These are phyloP conservation scores for Diploptera punctata DNA, from an alignment of 2,888 invertebrate species.

Conservation along the genomic window DNA sequence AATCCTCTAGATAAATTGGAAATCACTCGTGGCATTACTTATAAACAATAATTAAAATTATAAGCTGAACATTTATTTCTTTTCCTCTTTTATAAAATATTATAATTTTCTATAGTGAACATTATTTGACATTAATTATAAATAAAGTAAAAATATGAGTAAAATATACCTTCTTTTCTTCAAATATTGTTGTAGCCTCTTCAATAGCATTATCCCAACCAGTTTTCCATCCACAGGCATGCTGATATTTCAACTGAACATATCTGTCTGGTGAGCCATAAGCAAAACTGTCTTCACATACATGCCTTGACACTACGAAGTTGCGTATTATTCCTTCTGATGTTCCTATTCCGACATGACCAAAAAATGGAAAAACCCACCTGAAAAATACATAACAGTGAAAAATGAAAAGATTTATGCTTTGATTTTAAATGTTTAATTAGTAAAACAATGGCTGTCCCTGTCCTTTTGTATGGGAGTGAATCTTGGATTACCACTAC, in stretches of 20 bases:
- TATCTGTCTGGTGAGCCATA: background rate
- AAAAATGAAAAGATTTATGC: background rate
- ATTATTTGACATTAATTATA: too few relatives aligned
- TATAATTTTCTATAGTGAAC: too few relatives aligned
- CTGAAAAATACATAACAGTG: background rate
- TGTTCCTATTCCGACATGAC: background rate
- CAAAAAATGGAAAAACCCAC: background rate
- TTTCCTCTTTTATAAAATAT: too few relatives aligned
- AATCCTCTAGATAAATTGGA: too few relatives aligned
- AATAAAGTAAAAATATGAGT: too few relatives aligned
- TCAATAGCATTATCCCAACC: constrained; percentile 1
- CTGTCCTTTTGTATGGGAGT: too few relatives aligned
- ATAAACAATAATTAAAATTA: too few relatives aligned
- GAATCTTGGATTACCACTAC: too few relatives aligned
- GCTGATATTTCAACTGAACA: background rate
- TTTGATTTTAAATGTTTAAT: too few relatives aligned
- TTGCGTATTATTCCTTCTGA: background rate
- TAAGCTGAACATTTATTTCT: too few relatives aligned
- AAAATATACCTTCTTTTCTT: background rate
- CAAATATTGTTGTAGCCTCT: background rate
- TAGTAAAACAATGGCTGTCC: too few relatives aligned
- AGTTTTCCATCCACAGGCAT: background rate
- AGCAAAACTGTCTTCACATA: background rate
- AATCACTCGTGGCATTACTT: too few relatives aligned
- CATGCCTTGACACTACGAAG: background rate